phyloP scores from a whole-genome alignment of 92 coral and sea anemone species.

The Porites lobata region DNA sequence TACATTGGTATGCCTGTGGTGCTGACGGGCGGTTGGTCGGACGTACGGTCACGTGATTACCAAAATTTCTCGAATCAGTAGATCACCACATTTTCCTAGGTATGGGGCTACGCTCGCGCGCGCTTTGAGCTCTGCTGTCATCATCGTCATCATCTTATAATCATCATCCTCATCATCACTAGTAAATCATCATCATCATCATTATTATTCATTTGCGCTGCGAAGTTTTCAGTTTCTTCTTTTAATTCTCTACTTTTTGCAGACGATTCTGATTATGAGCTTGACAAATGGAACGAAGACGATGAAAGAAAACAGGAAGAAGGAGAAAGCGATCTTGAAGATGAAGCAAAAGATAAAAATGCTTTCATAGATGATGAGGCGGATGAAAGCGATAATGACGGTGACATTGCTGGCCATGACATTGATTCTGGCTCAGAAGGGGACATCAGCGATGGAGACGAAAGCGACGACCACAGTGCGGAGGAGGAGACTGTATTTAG shows the following conservation, averaged over 20 bases:
- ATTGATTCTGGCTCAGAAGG: constrained; percentile 88
- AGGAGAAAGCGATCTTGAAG: constrained; percentile 60
- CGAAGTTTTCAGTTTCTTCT: not conserved
- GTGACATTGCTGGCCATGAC: constrained; percentile 24
- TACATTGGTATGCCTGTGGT: too few species aligned
- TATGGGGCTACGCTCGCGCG: too few species aligned
- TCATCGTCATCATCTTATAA: too few species aligned
- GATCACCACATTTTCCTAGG: too few species aligned
- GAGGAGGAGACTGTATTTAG: constrained; percentile 67
- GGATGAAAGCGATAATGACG: constrained; percentile 58
- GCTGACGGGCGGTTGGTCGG: too few species aligned
- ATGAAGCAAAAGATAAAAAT: constrained; percentile 46
- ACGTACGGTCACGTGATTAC: too few species aligned
- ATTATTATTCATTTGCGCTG: not conserved
- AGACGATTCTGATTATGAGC: constrained; percentile 84
- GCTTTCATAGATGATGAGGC: constrained; percentile 74
- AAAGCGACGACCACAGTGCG: constrained; percentile 56
- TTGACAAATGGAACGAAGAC: constrained; percentile 91
- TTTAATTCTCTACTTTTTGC: not conserved
- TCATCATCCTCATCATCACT: too few species aligned
- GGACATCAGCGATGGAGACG: constrained; percentile 75
- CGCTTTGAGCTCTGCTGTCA: too few species aligned
- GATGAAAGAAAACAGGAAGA: constrained; percentile 92
- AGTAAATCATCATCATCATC: not conserved
- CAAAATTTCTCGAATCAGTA: too few species aligned